phyloP scores from a whole-genome alignment of 2,797 vertebrate species.

The Bufotes viridis region DNA sequence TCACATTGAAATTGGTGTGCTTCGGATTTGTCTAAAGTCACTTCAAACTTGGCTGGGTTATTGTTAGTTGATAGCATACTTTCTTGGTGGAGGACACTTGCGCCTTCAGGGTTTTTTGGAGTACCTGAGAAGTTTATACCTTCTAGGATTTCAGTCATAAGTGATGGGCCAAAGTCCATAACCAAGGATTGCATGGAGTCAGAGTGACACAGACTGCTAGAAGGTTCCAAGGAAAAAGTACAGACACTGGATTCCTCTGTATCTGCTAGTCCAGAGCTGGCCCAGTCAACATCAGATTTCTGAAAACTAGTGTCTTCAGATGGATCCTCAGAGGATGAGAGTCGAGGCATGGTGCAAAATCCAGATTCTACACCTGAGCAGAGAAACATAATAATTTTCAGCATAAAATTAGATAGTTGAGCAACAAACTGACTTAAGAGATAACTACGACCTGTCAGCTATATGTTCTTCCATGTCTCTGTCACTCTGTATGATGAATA shows the following conservation, averaged over 20 bases:
- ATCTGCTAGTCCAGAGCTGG: constrained; percentile 20
- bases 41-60: neutral
- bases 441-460: neutral
- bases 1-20: neutral
- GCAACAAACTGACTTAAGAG: neutral
- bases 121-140: constrained; percentile 82
- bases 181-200: constrained; percentile 92
- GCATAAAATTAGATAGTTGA: neutral
- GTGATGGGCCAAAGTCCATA: constrained; percentile 92
- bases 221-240: constrained; percentile 64
- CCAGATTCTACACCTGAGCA: constrained; percentile 66
- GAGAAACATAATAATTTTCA: neutral
- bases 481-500: too few species aligned
- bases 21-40: constrained; percentile 18
- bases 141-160: constrained; percentile 89
- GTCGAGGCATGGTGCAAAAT: constrained; percentile 88
- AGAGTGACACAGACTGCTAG: constrained; percentile 73
- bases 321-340: constrained; percentile 79
- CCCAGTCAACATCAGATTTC: constrained; percentile 43
- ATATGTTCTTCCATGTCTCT: neutral
- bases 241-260: constrained; percentile 68
- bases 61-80: neutral
- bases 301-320: constrained; percentile 36
- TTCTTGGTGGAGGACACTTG: constrained; percentile 40
- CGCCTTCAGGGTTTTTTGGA: constrained; percentile 20